phyloP scores from a whole-genome alignment of 2,888 invertebrate genomes.

The Troides oblongomaculatus region DNA sequence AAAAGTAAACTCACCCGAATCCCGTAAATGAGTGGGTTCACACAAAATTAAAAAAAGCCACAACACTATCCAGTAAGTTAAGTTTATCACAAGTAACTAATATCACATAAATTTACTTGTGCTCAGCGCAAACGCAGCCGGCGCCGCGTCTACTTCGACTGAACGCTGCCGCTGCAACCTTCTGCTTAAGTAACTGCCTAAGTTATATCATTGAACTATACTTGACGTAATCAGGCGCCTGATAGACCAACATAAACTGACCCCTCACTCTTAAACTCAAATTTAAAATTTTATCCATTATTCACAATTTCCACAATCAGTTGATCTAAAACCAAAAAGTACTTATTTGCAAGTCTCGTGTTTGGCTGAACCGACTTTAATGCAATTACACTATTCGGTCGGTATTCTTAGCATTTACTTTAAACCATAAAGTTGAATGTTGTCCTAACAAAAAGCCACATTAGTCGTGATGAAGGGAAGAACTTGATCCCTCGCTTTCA shows the following conservation, averaged over 20 bases:
- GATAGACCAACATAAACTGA: slow-evolving; percentile 28
- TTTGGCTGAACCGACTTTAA: no score
- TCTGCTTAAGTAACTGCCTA: slow-evolving; percentile 49
- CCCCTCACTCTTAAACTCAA: slow-evolving; percentile 4
- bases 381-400: no score
- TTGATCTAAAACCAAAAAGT: no score
- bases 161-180: slow-evolving; percentile 43
- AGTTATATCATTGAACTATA: slow-evolving; percentile 36
- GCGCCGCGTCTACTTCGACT: slow-evolving; percentile 56
- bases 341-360: no score
- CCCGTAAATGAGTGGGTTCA: slow-evolving; percentile 46
- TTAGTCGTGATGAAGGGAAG: no score
- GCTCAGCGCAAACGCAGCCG: slow-evolving; percentile 50
- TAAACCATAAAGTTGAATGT: no score
- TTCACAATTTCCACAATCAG: no score
- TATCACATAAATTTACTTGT: slow-evolving; percentile 56
- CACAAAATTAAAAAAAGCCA: slow-evolving; percentile 43
- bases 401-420: no score
- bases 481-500: no score
- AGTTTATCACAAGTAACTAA: slow-evolving; percentile 52
- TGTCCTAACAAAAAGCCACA: no score
- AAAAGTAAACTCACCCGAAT: slow-evolving; percentile 37
- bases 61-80: slow-evolving; percentile 42
- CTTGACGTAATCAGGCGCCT: slow-evolving; percentile 33
- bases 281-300: no score